Conservation (phyloP, 2,113 vertebrate species). For the Mastomys coucha region DNA sequence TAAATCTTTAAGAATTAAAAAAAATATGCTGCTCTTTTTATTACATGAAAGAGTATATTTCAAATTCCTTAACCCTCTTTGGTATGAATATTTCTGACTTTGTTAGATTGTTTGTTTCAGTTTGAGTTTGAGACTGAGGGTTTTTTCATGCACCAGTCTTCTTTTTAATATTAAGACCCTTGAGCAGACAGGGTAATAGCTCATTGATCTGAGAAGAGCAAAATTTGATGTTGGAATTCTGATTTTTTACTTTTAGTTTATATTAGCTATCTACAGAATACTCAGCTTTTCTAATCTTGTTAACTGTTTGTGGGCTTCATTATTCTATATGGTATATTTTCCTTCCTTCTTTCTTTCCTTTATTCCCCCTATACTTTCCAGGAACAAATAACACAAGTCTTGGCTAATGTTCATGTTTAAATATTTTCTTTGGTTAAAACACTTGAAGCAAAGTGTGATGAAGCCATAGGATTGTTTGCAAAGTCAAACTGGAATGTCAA, state of each 20-base stretch:
- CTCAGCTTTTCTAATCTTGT: not conserved
- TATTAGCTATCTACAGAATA: not conserved
- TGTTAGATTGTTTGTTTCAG: not conserved
- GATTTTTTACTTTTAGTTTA: not conserved
- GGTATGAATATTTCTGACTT: not conserved
- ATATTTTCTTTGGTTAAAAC: not conserved
- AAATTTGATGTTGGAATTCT: not conserved
- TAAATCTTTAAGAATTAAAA: not conserved
- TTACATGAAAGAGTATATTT: slow-evolving; percentile 17
- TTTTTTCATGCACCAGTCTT: not conserved
- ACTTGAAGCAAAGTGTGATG: slow-evolving; percentile 5
- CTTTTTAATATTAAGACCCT: not conserved
- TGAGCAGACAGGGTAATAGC: no score
- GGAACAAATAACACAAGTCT: not conserved
- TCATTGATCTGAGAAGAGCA: not conserved
- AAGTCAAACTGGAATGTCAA: not conserved
- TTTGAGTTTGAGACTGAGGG: not conserved
- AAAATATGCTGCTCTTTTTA: not conserved
- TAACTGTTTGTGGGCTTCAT: not conserved
- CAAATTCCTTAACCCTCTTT: not conserved
- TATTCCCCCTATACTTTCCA: not conserved
- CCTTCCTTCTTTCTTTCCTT: not conserved
- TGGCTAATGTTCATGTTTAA: not conserved
- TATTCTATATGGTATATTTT: not conserved
- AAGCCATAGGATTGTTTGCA: not conserved